These are phyloP conservation scores for Margaritifera margaritifera DNA, from an alignment of 2,888 invertebrate genomes.

Conservation along the genomic window DNA sequence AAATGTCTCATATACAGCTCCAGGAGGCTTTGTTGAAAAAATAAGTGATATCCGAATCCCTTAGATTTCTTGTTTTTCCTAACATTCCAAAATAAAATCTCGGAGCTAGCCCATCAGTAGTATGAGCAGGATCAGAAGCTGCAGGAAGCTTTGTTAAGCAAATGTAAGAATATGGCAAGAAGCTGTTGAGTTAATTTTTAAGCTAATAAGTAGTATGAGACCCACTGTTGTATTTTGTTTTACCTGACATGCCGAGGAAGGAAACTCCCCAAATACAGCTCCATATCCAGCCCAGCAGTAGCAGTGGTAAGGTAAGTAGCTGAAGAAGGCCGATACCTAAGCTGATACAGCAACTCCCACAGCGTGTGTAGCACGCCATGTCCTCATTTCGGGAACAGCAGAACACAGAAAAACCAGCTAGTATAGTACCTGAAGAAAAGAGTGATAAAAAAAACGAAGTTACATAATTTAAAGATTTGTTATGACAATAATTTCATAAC, in stretches of 20 bases:
- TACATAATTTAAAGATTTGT: background rate
- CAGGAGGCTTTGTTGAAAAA: too few relatives aligned
- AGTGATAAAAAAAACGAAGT: background rate
- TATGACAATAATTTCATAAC: background rate
- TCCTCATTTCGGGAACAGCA: constrained; percentile 52
- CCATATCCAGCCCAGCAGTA: constrained; percentile 62
- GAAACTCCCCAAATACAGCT: constrained; percentile 62
- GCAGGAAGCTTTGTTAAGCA: too few relatives aligned
- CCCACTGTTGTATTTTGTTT: background rate
- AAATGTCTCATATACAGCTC: too few relatives aligned
- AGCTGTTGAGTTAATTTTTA: too few relatives aligned
- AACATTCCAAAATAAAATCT: too few relatives aligned
- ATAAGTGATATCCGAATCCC: too few relatives aligned
- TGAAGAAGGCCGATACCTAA: constrained; percentile 53
- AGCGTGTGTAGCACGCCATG: constrained; percentile 29
- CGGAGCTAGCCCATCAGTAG: too few relatives aligned
- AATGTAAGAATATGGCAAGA: too few relatives aligned
- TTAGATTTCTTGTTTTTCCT: too few relatives aligned
- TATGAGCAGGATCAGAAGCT: too few relatives aligned
- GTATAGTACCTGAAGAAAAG: constrained; percentile 42
- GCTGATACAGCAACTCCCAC: constrained; percentile 45
- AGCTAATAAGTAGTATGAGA: too few relatives aligned
- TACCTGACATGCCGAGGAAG: constrained; percentile 59
- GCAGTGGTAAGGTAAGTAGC: constrained; percentile 42
- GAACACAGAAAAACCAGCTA: constrained; percentile 47